Percentiles rank a stretch among this genome's conserved stretches.
Evolutionary conservation across 2,797 vertebrate genomes (phyloP).

Genomic region (Cirrhinus mrigala): DNA sequence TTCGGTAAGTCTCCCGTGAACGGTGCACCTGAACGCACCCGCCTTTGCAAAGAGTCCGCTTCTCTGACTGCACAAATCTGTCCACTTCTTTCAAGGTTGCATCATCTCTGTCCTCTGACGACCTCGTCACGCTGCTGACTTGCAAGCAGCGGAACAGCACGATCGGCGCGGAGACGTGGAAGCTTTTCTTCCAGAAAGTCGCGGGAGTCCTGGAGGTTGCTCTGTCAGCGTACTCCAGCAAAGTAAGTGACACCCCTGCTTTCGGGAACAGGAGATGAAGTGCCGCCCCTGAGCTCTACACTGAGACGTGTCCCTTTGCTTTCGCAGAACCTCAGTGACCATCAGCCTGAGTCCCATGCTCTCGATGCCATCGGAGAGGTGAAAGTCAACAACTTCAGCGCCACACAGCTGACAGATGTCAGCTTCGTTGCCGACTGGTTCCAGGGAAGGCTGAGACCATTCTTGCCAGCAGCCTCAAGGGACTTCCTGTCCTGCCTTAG

Average conservation of each 20-base stretch:
- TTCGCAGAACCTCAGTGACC: constrained; percentile 49
- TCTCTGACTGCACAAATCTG: neutral
- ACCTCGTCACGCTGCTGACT: constrained; percentile 54
- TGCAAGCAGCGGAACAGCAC: constrained; percentile 53
- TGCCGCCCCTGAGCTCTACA: neutral
- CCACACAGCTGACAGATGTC: constrained; percentile 48
- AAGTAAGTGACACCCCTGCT: constrained; percentile 45
- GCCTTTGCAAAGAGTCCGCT: neutral
- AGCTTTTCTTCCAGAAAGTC: constrained; percentile 54
- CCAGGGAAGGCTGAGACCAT: constrained; percentile 52
- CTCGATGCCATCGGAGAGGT: constrained; percentile 67
- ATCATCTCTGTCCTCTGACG: constrained; percentile 11
- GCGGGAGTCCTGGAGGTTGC: constrained; percentile 57
- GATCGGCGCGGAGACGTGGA: constrained; percentile 42
- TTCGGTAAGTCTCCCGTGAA: constrained; percentile 51
- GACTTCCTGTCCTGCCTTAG: constrained; percentile 66
- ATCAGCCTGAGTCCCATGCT: constrained; percentile 23
- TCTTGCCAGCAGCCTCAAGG: constrained; percentile 4
- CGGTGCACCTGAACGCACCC: fast-evolving
- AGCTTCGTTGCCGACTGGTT: constrained; percentile 60
- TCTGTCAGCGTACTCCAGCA: constrained; percentile 34
- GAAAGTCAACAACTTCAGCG: constrained; percentile 56
- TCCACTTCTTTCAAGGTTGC: constrained; percentile 9
- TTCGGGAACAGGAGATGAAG: neutral
- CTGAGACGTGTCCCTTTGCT: neutral